Conservation (phyloP, 2,888 invertebrate genomes). For the Parasteatoda lunata region DNA sequence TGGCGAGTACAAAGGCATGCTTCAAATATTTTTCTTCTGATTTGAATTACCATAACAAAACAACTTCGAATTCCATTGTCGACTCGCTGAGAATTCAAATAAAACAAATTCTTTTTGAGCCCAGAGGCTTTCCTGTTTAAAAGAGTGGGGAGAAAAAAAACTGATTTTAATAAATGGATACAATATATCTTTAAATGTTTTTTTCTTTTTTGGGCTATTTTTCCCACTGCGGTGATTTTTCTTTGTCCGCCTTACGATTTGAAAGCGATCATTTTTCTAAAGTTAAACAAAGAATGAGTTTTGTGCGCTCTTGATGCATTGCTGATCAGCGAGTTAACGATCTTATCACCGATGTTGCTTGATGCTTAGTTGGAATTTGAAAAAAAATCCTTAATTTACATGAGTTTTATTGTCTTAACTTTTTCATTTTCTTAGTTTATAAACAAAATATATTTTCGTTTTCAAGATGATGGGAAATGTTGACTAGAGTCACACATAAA, state of each 20-base stretch:
- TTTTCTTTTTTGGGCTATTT: background rate
- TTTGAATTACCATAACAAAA: background rate
- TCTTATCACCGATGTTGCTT: too few relatives aligned
- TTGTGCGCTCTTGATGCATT: too few relatives aligned
- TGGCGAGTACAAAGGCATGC: too few relatives aligned
- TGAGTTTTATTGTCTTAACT: too few relatives aligned
- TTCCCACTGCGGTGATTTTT: background rate
- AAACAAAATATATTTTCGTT: too few relatives aligned
- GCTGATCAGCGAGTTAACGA: too few relatives aligned
- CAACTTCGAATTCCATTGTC: background rate
- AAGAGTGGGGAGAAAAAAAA: background rate
- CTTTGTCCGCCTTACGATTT: background rate
- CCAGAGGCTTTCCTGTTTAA: background rate
- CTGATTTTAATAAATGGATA: conserved; percentile 1
- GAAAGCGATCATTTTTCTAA: background rate
- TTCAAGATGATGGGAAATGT: too few relatives aligned
- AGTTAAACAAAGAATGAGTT: background rate
- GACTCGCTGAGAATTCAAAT: background rate
- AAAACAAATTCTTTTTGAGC: background rate
- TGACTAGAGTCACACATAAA: too few relatives aligned
- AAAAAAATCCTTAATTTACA: too few relatives aligned
- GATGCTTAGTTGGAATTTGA: too few relatives aligned
- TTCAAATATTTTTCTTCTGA: too few relatives aligned
- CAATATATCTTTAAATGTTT: background rate
- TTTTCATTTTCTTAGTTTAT: too few relatives aligned